phyloP scores from a whole-genome alignment of 2,113 vertebrate species.

The Seriola rivoliana region DNA sequence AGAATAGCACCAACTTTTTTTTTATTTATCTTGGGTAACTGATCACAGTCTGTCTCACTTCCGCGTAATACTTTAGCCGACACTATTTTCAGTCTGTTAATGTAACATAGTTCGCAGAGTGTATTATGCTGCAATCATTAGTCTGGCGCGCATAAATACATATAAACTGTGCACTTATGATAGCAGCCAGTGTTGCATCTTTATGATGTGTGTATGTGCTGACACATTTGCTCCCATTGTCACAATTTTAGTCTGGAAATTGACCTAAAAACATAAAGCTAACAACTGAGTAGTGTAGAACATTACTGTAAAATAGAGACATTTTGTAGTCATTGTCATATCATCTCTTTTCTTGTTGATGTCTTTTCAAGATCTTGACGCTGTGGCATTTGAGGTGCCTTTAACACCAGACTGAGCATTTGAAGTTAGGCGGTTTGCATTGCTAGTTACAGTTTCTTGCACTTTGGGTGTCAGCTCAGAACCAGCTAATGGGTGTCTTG shows the following conservation, averaged over 20 bases:
- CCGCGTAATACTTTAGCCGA: conserved; percentile 4
- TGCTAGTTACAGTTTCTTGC: conserved; percentile 13
- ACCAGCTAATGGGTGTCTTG: conserved; percentile 52
- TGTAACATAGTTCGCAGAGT: conserved; percentile 28
- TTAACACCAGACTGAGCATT: conserved; percentile 40
- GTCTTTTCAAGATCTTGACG: conserved; percentile 12
- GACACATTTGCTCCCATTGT: not conserved
- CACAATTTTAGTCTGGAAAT: not conserved
- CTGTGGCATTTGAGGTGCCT: conserved; percentile 35
- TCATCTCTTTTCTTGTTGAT: not conserved
- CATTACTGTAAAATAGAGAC: not conserved
- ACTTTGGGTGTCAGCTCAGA: conserved; percentile 52
- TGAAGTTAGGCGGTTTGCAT: conserved; percentile 35
- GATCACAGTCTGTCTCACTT: conserved; percentile 32
- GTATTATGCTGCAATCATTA: not conserved
- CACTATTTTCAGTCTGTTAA: conserved; percentile 19
- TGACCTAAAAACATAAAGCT: not conserved
- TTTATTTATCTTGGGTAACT: conserved; percentile 22
- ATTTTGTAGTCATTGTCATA: not conserved
- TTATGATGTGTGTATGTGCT: not conserved
- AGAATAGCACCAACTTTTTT: conserved; percentile 19
- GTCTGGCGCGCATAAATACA: not conserved
- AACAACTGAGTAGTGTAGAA: not conserved
- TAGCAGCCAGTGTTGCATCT: not conserved
- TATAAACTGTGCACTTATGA: not conserved